phyloP scores from a whole-genome alignment of 2,797 vertebrate genomes.

The Pantherophis alleghaniensis region DNA sequence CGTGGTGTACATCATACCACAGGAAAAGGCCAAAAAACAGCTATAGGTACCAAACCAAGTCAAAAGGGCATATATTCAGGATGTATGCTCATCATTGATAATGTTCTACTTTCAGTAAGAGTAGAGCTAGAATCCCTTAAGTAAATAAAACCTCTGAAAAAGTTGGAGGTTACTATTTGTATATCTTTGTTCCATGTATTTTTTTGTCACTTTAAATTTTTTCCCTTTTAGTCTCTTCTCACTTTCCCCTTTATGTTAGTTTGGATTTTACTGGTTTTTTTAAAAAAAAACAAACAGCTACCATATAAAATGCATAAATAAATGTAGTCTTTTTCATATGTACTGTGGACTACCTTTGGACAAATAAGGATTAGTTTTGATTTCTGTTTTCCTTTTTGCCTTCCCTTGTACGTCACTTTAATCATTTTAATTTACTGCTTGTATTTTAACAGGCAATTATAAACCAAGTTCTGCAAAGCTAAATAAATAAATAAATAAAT shows the following conservation, averaged over 20 bases:
- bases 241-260: too few relatives aligned
- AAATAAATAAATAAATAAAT: too few relatives aligned
- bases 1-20: neutral
- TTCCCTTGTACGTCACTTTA: neutral
- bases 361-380: neutral
- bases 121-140: neutral
- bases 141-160: neutral
- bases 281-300: too few relatives aligned
- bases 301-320: neutral
- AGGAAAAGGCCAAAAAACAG: neutral
- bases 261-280: too few relatives aligned
- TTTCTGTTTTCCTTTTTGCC: neutral
- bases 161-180: too few relatives aligned
- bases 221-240: too few relatives aligned
- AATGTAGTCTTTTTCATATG: neutral
- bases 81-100: neutral
- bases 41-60: neutral
- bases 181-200: too few relatives aligned
- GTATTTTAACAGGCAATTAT: neutral
- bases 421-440: neutral
- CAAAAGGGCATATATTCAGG: neutral
- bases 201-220: too few relatives aligned
- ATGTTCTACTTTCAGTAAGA: neutral
- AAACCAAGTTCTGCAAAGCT: neutral
- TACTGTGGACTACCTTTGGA: neutral